Evolutionary conservation across 1,140 invertebrate species (phyloP).

Genomic region (Magallana angulata): DNA sequence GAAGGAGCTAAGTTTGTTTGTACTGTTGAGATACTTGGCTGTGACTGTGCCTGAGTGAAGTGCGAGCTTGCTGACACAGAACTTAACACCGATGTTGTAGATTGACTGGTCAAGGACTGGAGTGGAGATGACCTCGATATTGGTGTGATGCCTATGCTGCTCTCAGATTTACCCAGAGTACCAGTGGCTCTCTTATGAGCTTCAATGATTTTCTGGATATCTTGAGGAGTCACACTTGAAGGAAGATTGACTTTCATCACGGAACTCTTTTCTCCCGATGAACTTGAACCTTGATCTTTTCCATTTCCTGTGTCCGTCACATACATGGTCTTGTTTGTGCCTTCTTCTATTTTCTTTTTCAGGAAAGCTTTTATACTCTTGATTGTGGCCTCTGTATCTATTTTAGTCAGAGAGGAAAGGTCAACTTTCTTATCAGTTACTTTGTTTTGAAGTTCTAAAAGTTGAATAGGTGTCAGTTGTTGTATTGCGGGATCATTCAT

Average conservation of each 20-base stretch:
- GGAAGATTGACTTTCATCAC: constrained; percentile 33
- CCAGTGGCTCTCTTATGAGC: constrained; percentile 30
- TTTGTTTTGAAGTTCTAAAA: constrained; percentile 30
- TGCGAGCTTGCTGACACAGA: background rate
- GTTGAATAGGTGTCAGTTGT: background rate
- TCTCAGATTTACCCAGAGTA: background rate
- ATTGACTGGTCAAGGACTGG: constrained; percentile 19
- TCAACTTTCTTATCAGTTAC: constrained; percentile 20
- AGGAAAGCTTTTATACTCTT: constrained; percentile 10
- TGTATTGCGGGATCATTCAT: constrained; percentile 11
- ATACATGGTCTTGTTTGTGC: background rate
- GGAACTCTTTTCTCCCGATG: constrained; percentile 21
- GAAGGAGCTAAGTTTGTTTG: background rate
- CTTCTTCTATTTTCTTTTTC: constrained; percentile 33
- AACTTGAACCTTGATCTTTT: background rate
- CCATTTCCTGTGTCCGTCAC: background rate
- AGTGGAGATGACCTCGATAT: background rate
- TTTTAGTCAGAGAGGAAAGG: background rate
- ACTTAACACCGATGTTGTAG: background rate
- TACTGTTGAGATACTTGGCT: background rate
- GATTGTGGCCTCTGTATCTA: constrained; percentile 12
- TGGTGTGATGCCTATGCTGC: constrained; percentile 13
- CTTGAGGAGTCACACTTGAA: constrained; percentile 32
- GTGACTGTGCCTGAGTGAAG: constrained; percentile 13
- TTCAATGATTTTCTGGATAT: constrained; percentile 39